Evolutionary conservation across 2,888 invertebrate species (phyloP).

Genomic region (Drosophila trichaetosa): DNA sequence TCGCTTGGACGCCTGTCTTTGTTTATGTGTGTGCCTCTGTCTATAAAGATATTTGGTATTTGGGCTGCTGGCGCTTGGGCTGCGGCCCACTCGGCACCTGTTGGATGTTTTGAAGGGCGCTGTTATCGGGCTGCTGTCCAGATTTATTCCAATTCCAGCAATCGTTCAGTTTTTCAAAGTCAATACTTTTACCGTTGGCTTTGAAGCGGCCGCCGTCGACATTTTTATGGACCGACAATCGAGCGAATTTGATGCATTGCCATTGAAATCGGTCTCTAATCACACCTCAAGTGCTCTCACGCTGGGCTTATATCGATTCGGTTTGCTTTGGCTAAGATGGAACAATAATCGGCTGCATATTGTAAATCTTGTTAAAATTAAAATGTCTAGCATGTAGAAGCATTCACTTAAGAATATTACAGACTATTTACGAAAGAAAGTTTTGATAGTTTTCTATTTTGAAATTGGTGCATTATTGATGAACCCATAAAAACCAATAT

Average conservation of each 20-base stretch:
- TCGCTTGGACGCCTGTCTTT: constrained; percentile 22
- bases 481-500: not conserved
- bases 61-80: constrained; percentile 17
- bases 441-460: not conserved
- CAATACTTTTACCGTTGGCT: constrained; percentile 59
- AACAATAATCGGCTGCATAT: not conserved
- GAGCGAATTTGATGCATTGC: constrained; percentile 50
- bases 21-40: constrained; percentile 46
- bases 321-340: not conserved
- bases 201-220: constrained; percentile 59
- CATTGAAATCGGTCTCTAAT: constrained; percentile 24
- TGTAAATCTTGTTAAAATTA: not conserved
- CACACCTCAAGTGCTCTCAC: constrained; percentile 39
- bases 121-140: constrained; percentile 46
- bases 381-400: not conserved
- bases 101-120: constrained; percentile 67
- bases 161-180: constrained; percentile 73
- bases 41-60: constrained; percentile 48
- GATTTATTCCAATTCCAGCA: constrained; percentile 59
- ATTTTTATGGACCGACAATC: constrained; percentile 51
- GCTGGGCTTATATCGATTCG: constrained; percentile 18
- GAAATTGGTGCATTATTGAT: not conserved
- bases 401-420: not conserved
- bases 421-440: not conserved
- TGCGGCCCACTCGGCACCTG: constrained; percentile 41